A percentile compares a stretch with the other conserved stretches of the same genome.
Conservation (phyloP, 2,113 vertebrate genomes). For the Telmatochromis brichardi region DNA sequence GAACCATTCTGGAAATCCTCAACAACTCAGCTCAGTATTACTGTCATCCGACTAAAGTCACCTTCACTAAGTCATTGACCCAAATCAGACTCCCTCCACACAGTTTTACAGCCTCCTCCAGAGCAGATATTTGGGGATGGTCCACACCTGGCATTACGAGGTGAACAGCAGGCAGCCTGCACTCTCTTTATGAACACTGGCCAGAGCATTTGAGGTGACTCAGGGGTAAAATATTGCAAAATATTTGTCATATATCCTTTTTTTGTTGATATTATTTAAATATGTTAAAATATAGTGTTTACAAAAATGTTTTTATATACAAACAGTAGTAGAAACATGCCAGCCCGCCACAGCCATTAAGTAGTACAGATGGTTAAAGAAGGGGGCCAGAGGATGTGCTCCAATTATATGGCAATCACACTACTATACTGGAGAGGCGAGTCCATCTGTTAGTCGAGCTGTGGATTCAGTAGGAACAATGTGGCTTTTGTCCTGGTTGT, state of each 20-base stretch:
- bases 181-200: neutral
- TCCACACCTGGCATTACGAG: neutral
- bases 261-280: neutral
- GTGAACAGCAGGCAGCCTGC: neutral
- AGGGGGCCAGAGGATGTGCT: neutral
- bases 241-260: neutral
- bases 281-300: neutral
- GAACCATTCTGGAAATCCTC: neutral
- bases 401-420: neutral
- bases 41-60: neutral
- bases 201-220: neutral
- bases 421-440: neutral
- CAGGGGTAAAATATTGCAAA: neutral
- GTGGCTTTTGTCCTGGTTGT: neutral
- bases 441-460: neutral
- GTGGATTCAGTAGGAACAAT: neutral
- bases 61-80: neutral
- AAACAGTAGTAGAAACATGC: neutral
- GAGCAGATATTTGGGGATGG: neutral
- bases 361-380: neutral
- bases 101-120: neutral
- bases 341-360: neutral
- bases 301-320: neutral
- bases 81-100: rapidly evolving
- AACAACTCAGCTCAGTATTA: neutral